Percentiles rank a stretch among this genome's conserved stretches.
phyloP scores from a whole-genome alignment of 2,888 invertebrate genomes.

The Heliconius cydno region DNA sequence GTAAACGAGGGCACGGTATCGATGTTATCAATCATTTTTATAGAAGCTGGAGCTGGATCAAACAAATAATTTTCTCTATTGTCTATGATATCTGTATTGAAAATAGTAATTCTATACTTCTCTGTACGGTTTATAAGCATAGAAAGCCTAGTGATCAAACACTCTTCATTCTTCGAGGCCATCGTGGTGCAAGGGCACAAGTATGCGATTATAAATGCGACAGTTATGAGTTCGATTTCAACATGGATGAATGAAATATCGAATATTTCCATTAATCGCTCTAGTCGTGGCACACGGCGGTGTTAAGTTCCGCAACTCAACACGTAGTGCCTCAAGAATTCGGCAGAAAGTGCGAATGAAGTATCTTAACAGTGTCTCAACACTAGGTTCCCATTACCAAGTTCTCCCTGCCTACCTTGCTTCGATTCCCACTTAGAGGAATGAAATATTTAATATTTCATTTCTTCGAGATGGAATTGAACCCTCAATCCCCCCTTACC shows the following conservation, averaged over 20 bases:
- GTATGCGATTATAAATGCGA: neutral
- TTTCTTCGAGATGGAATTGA: no score
- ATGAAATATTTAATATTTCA: no score
- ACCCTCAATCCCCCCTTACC: no score
- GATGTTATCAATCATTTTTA: conserved; percentile 24
- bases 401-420: no score
- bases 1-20: conserved; percentile 24
- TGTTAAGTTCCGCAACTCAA: neutral
- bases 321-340: neutral
- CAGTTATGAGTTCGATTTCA: neutral
- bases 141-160: neutral
- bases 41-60: conserved; percentile 11
- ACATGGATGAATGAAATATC: no score
- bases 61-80: conserved; percentile 6
- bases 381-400: neutral
- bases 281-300: neutral
- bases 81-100: conserved; percentile 7
- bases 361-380: neutral
- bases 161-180: neutral
- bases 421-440: no score
- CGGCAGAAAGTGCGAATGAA: neutral
- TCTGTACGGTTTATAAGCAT: neutral
- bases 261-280: no score
- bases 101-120: neutral
- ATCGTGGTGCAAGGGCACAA: neutral